These are phyloP conservation scores for Caenorhabditis virilis DNA, from an alignment of 2,888 invertebrate genomes.

Conservation along the genomic window DNA sequence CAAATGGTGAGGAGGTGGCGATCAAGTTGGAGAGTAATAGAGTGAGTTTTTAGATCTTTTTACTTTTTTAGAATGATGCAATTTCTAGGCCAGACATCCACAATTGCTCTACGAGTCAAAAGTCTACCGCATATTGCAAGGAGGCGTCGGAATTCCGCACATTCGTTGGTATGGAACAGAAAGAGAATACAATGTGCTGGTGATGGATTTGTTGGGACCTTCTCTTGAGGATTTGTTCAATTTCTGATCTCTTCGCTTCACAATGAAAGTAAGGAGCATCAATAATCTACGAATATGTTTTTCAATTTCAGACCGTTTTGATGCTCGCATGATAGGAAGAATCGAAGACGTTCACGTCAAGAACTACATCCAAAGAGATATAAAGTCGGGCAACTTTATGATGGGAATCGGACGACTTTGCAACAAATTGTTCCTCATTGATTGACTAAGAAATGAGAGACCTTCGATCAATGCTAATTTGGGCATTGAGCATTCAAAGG, in stretches of 20 bases:
- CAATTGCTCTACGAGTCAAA: constrained; percentile 73
- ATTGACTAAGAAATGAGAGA: constrained; percentile 86
- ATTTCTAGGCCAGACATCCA: constrained; percentile 72
- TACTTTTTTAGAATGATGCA: neutral
- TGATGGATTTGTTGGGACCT: constrained; percentile 98
- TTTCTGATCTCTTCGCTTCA: constrained; percentile 97
- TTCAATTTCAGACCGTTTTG: constrained; percentile 83
- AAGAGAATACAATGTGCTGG: constrained; percentile 94
- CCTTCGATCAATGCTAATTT: no score
- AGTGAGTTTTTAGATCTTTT: constrained; percentile 33
- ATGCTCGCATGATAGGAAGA: constrained; percentile 88
- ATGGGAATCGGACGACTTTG: constrained; percentile 98
- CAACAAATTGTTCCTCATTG: constrained; percentile 95
- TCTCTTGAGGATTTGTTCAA: constrained; percentile 98
- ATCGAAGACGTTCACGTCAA: constrained; percentile 98
- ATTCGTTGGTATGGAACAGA: constrained; percentile 82
- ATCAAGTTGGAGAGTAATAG: constrained; percentile 72
- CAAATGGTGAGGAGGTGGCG: constrained; percentile 72
- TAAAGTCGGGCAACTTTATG: constrained; percentile 90
- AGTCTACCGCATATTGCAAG: constrained; percentile 73
- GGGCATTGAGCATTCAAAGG: no score
- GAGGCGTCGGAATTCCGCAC: constrained; percentile 71
- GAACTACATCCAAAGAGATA: constrained; percentile 87
- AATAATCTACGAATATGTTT: no score
- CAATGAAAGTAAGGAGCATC: constrained; percentile 81